Percentiles rank a stretch among this genome's conserved stretches.
Conservation (phyloP, 2,888 invertebrate species). For the Xestoiulus laeticollis region DNA sequence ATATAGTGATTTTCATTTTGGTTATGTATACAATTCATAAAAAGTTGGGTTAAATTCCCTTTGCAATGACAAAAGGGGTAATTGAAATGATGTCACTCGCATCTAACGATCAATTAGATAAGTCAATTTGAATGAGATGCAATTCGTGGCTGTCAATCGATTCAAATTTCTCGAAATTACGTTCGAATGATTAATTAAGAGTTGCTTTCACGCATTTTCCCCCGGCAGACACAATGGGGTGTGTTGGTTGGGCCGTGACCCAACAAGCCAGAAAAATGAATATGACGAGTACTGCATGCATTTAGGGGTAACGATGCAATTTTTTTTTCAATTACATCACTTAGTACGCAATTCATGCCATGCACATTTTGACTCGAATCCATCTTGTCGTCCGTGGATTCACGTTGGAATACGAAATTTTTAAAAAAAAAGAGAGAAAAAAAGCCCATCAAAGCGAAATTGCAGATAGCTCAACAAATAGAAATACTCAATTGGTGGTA, state of each 20-base stretch:
- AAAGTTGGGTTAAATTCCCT: too few relatives aligned
- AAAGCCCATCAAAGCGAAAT: neutral
- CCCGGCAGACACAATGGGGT: neutral
- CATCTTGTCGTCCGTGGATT: neutral
- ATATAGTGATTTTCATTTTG: too few relatives aligned
- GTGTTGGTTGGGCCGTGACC: neutral
- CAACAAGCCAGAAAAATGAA: neutral
- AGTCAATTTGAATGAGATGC: neutral
- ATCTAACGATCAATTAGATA: neutral
- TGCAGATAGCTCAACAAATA: neutral
- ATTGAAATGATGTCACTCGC: conserved; percentile 1
- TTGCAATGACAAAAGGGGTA: neutral
- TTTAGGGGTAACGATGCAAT: neutral
- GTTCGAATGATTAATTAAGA: conserved; percentile 1
- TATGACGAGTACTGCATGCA: neutral
- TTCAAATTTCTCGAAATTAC: neutral
- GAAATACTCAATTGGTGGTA: neutral
- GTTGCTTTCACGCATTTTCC: neutral
- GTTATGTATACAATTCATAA: too few relatives aligned
- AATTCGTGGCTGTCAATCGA: neutral
- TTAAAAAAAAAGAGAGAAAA: neutral
- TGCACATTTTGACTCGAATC: neutral
- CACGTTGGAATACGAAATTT: neutral
- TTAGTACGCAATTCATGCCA: neutral
- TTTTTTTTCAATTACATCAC: neutral